Percentiles rank a stretch among this genome's conserved stretches.
phyloP scores from a whole-genome alignment of 2,888 invertebrate species.

The Plebejus argus region DNA sequence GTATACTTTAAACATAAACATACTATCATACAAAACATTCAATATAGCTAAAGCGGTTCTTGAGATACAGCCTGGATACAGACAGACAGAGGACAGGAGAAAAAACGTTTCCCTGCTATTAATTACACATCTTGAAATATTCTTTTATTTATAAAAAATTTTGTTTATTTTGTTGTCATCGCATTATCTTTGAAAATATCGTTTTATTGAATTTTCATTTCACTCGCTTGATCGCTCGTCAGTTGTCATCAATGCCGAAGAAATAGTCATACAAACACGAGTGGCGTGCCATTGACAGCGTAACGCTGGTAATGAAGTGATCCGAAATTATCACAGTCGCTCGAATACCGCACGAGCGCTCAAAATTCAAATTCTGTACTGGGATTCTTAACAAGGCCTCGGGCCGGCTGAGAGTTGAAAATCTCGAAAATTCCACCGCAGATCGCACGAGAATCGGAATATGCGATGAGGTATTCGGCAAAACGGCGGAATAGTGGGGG shows the following conservation, averaged over 20 bases:
- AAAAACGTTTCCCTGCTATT: too few species aligned
- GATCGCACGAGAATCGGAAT: slow-evolving; percentile 70
- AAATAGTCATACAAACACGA: slow-evolving; percentile 23
- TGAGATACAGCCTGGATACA: too few species aligned
- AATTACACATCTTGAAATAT: too few species aligned
- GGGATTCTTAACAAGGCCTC: slow-evolving; percentile 74
- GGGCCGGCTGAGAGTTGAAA: slow-evolving; percentile 62
- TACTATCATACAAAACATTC: too few species aligned
- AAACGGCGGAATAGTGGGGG: slow-evolving; percentile 51
- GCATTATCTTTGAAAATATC: too few species aligned
- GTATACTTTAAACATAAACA: not conserved
- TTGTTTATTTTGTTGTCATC: too few species aligned
- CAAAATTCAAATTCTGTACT: slow-evolving; percentile 61
- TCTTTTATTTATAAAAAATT: too few species aligned
- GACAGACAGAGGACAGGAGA: too few species aligned
- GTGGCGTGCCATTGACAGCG: slow-evolving; percentile 28
- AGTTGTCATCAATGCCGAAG: not conserved
- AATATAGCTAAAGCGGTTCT: too few species aligned
- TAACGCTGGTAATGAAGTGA: slow-evolving; percentile 40
- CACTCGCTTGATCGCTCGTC: not conserved
- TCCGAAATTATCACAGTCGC: slow-evolving; percentile 42
- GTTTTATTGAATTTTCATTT: not conserved
- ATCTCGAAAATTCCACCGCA: slow-evolving; percentile 74
- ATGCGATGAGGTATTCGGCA: slow-evolving; percentile 73
- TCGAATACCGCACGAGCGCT: slow-evolving; percentile 57